Conservation (phyloP, 2,888 invertebrate genomes). For the Ophion obscuratus region DNA sequence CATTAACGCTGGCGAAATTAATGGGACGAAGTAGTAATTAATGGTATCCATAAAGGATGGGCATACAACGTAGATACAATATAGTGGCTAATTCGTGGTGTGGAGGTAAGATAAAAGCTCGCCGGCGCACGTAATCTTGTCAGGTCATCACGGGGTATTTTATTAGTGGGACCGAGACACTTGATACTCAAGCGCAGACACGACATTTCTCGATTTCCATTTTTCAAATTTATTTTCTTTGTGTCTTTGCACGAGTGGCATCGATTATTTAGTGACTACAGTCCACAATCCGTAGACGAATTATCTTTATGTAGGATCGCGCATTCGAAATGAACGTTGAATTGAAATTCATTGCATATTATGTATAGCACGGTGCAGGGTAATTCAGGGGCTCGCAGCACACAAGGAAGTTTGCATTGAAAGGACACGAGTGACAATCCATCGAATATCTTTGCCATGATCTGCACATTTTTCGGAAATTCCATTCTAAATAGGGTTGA, state of each 20-base stretch:
- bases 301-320: slow-evolving; percentile 35
- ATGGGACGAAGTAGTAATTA: slow-evolving; percentile 20
- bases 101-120: slow-evolving; percentile 20
- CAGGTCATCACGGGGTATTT: slow-evolving; percentile 37
- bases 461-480: no score
- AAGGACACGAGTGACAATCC: neutral
- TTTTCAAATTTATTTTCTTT: neutral
- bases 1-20: neutral
- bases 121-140: slow-evolving; percentile 34
- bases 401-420: neutral
- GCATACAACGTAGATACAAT: neutral
- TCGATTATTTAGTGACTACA: slow-evolving; percentile 26
- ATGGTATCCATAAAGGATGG: slow-evolving; percentile 6
- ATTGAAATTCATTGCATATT: neutral
- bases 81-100: neutral
- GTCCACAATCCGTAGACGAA: neutral
- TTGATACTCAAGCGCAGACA: slow-evolving; percentile 17
- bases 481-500: no score
- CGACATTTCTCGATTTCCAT: slow-evolving; percentile 15
- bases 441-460: neutral
- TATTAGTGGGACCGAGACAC: slow-evolving; percentile 41
- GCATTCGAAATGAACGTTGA: slow-evolving; percentile 4
- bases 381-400: slow-evolving; percentile 8
- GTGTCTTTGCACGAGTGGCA: slow-evolving; percentile 24
- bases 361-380: neutral